Percentiles rank a stretch among this genome's conserved stretches.
phyloP scores from a whole-genome alignment of 2,113 vertebrate genomes.

The Zingel zingel region DNA sequence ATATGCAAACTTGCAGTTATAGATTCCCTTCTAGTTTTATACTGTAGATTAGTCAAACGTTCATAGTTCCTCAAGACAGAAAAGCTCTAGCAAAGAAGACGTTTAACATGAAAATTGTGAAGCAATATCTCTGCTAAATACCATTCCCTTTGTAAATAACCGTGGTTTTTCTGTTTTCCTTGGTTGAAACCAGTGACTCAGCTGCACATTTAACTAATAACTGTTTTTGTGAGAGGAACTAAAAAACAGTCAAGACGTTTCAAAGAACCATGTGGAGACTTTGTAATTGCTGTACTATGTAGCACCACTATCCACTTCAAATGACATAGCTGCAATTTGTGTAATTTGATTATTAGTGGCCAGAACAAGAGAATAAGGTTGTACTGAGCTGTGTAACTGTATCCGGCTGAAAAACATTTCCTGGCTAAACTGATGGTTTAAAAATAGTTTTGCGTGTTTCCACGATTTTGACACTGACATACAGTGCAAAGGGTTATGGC shows the following conservation, averaged over 20 bases:
- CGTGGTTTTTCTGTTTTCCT: neutral
- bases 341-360: neutral
- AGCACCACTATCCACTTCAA: neutral
- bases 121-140: neutral
- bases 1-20: neutral
- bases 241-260: slow-evolving; percentile 4
- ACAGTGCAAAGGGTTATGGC: slow-evolving; percentile 10
- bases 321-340: neutral
- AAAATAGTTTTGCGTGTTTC: slow-evolving; percentile 27
- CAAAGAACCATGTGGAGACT: slow-evolving; percentile 5
- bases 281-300: neutral
- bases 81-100: neutral
- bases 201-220: slow-evolving; percentile 29
- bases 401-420: neutral
- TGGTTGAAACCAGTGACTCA: slow-evolving; percentile 7
- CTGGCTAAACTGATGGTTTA: slow-evolving; percentile 17
- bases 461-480: slow-evolving; percentile 31
- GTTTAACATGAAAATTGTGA: neutral
- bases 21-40: neutral
- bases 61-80: neutral
- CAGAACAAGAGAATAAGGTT: slow-evolving; percentile 6
- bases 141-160: slow-evolving; percentile 18
- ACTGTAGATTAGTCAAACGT: neutral
- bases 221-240: slow-evolving; percentile 10
- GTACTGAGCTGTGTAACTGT: neutral